Conservation (phyloP, 1,140 invertebrate species). For the Stegodyphus dumicola region DNA sequence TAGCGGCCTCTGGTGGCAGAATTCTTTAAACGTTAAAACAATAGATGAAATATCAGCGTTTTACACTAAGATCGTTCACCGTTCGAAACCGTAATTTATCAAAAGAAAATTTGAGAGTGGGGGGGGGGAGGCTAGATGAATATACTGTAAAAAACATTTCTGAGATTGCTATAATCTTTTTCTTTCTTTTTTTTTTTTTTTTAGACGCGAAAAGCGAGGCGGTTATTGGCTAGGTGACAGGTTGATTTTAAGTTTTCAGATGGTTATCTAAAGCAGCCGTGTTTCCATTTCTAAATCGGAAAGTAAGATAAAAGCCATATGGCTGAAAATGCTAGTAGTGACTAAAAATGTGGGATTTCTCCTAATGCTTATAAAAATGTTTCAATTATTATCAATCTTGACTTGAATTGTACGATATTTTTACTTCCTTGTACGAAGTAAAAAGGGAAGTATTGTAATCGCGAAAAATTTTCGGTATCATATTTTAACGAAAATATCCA, state of each 20-base stretch:
- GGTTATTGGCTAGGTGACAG: slow-evolving; percentile 41
- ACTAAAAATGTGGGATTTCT: too few species aligned
- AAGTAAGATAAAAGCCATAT: too few species aligned
- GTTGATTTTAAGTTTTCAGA: slow-evolving; percentile 42
- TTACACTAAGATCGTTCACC: slow-evolving; percentile 1
- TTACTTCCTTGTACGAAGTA: too few species aligned
- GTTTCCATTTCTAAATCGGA: too few species aligned
- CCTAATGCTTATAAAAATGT: too few species aligned
- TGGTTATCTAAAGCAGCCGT: too few species aligned
- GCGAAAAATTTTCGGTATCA: too few species aligned
- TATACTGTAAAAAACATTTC: slow-evolving; percentile 48
- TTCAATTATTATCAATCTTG: too few species aligned
- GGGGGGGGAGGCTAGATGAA: slow-evolving; percentile 37
- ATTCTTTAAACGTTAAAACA: slow-evolving; percentile 47
- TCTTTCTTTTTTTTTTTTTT: neutral
- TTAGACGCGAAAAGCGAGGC: neutral
- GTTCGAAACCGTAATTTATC: slow-evolving; percentile 38
- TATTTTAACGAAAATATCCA: too few species aligned
- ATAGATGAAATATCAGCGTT: slow-evolving; percentile 51
- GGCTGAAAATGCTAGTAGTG: too few species aligned
- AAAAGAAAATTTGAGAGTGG: slow-evolving; percentile 20
- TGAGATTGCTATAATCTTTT: slow-evolving; percentile 29
- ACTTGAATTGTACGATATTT: too few species aligned
- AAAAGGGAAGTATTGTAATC: too few species aligned
- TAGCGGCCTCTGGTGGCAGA: slow-evolving; percentile 42